A percentile compares a stretch with the other conserved stretches of the same genome.
Conservation (phyloP, 2,888 invertebrate species). For the Drosophila stalkeri region DNA sequence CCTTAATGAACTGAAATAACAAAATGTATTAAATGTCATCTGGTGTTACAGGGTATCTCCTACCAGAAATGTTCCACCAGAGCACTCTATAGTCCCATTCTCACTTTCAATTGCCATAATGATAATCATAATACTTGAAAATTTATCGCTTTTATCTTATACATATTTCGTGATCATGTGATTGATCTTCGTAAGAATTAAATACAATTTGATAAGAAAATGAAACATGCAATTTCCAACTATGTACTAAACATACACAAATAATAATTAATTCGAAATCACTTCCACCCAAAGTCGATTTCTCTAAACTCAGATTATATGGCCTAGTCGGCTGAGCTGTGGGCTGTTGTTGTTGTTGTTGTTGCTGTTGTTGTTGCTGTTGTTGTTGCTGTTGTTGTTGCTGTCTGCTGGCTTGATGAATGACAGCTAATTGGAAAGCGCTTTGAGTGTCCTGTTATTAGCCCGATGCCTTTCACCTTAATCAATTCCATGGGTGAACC, state of each 20-base stretch:
- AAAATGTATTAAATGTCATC: too few species aligned
- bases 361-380: too few species aligned
- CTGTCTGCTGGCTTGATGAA: constrained; percentile 59
- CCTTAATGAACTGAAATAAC: too few species aligned
- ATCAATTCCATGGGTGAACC: constrained; percentile 59
- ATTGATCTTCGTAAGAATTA: neutral
- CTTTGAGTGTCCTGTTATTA: constrained; percentile 71
- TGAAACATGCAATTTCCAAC: neutral
- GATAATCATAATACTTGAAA: too few species aligned
- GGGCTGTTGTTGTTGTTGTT: neutral
- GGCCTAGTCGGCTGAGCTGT: neutral
- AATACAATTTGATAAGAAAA: neutral
- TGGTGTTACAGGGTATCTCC: too few species aligned
- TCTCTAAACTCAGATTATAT: neutral
- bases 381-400: too few species aligned
- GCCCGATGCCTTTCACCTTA: constrained; percentile 72
- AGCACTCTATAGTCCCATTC: too few species aligned
- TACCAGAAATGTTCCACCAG: too few species aligned
- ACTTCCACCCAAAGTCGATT: neutral
- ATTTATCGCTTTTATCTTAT: too few species aligned
- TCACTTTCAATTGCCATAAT: too few species aligned
- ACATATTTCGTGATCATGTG: neutral
- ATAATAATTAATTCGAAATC: neutral
- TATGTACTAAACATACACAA: neutral
- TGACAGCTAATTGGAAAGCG: constrained; percentile 71